These are phyloP conservation scores for Trichosurus vulpecula DNA, from an alignment of 2,797 vertebrate species.

Conservation along the genomic window DNA sequence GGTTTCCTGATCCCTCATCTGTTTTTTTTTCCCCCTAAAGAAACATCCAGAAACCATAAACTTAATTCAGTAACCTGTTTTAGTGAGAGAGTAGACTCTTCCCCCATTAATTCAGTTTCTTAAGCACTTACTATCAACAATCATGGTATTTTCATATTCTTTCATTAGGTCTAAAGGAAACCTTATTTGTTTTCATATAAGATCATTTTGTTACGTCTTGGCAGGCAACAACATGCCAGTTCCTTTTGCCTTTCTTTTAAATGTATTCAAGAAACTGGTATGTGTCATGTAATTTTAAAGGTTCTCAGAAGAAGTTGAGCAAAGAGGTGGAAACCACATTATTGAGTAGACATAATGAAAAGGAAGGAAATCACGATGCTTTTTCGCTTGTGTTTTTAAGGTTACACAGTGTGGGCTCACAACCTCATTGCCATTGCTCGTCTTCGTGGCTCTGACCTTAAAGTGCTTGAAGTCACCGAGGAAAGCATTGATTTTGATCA, in stretches of 20 bases:
- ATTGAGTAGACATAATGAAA: conserved; percentile 16
- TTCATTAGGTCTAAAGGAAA: neutral
- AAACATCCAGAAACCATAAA: neutral
- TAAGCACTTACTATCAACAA: neutral
- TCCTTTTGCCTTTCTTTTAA: conserved; percentile 48
- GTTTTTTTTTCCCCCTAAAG: neutral
- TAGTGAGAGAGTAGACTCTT: neutral
- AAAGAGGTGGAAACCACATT: conserved; percentile 11
- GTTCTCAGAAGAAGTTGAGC: conserved; percentile 3
- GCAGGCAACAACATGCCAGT: conserved; percentile 14
- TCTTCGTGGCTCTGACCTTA: conserved; percentile 95
- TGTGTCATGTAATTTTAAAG: conserved; percentile 36
- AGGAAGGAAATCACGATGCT: conserved; percentile 38
- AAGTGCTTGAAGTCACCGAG: conserved; percentile 95
- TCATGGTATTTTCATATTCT: neutral
- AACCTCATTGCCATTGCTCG: conserved; percentile 98
- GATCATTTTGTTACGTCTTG: neutral
- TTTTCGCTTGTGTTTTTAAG: conserved; percentile 81
- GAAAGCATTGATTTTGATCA: conserved; percentile 99
- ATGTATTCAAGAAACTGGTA: conserved; percentile 30
- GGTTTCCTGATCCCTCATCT: neutral
- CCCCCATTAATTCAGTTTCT: neutral
- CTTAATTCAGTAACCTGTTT: too few relatives aligned
- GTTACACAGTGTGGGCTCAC: conserved; percentile 98
- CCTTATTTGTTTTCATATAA: neutral